Percentiles rank a stretch among this genome's conserved stretches.
Conservation (phyloP, 2,797 vertebrate genomes). For the Sebastolobus alascanus region DNA sequence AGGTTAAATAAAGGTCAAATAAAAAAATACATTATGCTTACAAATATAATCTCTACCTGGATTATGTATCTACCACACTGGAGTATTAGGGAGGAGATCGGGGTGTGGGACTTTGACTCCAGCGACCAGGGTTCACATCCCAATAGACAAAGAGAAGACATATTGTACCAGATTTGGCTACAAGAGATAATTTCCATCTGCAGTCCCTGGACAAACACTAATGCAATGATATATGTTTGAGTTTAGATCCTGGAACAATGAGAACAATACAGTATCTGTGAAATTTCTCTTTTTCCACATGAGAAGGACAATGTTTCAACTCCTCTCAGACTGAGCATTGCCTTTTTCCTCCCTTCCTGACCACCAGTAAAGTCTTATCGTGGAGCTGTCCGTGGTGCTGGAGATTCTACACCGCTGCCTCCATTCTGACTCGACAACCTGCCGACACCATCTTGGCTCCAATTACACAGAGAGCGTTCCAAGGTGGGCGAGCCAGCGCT, state of each 20-base stretch:
- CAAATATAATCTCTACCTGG: background rate
- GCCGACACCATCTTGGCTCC: slow-evolving; percentile 37
- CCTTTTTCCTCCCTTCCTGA: background rate
- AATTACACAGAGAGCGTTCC: slow-evolving; percentile 36
- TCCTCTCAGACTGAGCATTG: background rate
- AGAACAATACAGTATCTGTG: background rate
- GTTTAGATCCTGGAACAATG: background rate
- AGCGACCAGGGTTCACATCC: too few species aligned
- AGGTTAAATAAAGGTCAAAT: too few species aligned
- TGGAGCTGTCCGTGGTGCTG: slow-evolving; percentile 51
- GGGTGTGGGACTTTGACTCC: too few species aligned
- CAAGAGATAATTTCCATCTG: too few species aligned
- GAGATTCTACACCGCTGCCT: slow-evolving; percentile 22
- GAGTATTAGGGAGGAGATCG: background rate
- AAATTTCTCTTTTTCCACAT: background rate
- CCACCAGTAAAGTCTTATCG: background rate
- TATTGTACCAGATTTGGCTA: too few species aligned
- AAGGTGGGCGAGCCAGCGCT: slow-evolving; percentile 26
- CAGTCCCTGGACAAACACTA: too few species aligned
- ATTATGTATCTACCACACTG: background rate
- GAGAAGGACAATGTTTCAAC: background rate
- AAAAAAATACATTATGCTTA: background rate
- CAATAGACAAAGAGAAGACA: too few species aligned
- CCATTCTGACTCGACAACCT: slow-evolving; percentile 18
- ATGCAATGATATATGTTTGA: background rate